Evolutionary conservation across 2,113 vertebrate genomes (phyloP).

Genomic region (Gallinago jamesoni): DNA sequence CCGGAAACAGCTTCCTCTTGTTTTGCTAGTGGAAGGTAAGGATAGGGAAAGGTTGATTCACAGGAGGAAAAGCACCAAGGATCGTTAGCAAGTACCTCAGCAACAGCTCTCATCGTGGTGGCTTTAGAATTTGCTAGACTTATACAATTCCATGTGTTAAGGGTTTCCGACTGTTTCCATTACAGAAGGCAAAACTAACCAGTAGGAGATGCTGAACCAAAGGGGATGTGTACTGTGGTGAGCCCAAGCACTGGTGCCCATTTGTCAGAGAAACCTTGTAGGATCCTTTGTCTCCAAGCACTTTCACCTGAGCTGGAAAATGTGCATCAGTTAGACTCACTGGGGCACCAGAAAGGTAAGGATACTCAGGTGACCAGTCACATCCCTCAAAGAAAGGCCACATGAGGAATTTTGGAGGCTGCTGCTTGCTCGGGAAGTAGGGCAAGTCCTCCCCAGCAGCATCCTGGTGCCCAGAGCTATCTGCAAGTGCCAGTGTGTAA

Average conservation of each 20-base stretch:
- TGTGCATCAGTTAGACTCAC: not conserved
- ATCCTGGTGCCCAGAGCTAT: not conserved
- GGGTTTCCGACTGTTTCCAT: not conserved
- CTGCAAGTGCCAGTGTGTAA: not conserved
- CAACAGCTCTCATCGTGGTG: not conserved
- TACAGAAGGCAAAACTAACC: not conserved
- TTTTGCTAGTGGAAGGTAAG: not conserved
- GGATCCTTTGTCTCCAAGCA: fast-evolving
- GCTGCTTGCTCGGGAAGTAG: not conserved
- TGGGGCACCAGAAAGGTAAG: not conserved
- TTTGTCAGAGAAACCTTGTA: not conserved
- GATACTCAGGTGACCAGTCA: not conserved
- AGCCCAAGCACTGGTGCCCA: fast-evolving
- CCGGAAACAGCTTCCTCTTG: not conserved
- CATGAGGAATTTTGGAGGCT: not conserved
- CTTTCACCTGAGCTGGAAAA: not conserved
- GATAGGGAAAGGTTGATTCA: not conserved
- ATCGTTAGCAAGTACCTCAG: not conserved
- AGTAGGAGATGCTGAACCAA: not conserved
- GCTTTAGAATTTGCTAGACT: not conserved
- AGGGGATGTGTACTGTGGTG: not conserved
- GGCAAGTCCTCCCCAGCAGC: not conserved
- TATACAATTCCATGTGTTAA: not conserved
- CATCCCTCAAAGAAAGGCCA: not conserved
- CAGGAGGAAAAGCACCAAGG: not conserved